A percentile compares a stretch with the other conserved stretches of the same genome.
Conservation (phyloP, 2,113 vertebrate species). For the Vimba vimba region DNA sequence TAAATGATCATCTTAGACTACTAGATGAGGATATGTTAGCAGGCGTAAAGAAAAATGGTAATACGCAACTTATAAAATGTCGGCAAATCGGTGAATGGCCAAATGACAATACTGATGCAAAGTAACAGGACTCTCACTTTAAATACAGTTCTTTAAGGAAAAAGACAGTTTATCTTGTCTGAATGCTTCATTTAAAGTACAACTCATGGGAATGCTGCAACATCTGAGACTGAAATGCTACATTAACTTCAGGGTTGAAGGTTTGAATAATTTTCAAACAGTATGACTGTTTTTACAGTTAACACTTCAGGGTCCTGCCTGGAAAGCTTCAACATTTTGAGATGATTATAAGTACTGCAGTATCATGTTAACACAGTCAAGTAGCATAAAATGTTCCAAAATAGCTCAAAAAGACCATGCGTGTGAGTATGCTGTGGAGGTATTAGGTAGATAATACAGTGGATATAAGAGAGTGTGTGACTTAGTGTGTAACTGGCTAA, state of each 20-base stretch:
- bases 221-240: conserved; percentile 31
- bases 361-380: not conserved
- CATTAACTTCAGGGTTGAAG: conserved; percentile 38
- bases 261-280: conserved; percentile 3
- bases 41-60: not conserved
- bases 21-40: not conserved
- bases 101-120: not conserved
- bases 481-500: conserved; percentile 5
- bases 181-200: conserved; percentile 36
- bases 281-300: not conserved
- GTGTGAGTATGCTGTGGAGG: not conserved
- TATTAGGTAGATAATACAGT: not conserved
- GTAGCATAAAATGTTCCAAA: not conserved
- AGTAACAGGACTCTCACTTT: not conserved
- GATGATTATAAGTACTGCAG: not conserved
- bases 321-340: not conserved
- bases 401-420: not conserved
- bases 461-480: not conserved
- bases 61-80: not conserved
- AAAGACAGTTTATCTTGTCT: not conserved
- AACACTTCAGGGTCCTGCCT: not conserved
- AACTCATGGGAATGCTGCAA: not conserved
- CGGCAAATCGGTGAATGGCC: not conserved
- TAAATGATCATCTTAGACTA: not conserved
- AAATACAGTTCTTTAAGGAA: not conserved